Conservation (phyloP, 1,140 invertebrate genomes). For the Leptoteleia sp. region DNA sequence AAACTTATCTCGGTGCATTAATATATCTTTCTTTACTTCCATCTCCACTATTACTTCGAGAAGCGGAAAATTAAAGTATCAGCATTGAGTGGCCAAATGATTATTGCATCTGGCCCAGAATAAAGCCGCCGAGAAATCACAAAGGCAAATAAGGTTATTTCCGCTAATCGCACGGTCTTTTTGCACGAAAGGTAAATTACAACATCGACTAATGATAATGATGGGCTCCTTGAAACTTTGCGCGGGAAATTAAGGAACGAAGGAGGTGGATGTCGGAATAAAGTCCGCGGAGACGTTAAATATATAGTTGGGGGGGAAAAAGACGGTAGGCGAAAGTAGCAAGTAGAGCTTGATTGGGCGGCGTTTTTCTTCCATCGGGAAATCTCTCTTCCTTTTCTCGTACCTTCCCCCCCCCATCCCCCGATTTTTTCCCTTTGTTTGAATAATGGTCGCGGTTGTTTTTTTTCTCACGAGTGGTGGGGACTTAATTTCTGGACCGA, state of each 20-base stretch:
- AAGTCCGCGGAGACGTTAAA: slow-evolving; percentile 46
- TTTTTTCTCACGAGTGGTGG: slow-evolving; percentile 5
- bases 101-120: too few species aligned
- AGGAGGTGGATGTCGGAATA: slow-evolving; percentile 49
- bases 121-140: too few species aligned
- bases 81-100: too few species aligned
- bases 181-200: slow-evolving; percentile 57
- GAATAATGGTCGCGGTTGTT: slow-evolving; percentile 30
- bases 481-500: slow-evolving; percentile 38
- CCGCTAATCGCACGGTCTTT: too few species aligned
- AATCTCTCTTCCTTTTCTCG: slow-evolving; percentile 6
- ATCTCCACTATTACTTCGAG: too few species aligned
- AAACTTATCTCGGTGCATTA: too few species aligned
- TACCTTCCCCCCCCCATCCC: too few species aligned
- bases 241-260: slow-evolving; percentile 56
- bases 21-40: too few species aligned
- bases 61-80: too few species aligned
- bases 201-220: slow-evolving; percentile 62
- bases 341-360: slow-evolving; percentile 47
- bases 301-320: slow-evolving; percentile 34
- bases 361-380: slow-evolving; percentile 47
- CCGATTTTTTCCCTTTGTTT: slow-evolving; percentile 24
- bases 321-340: slow-evolving; percentile 43
- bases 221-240: slow-evolving; percentile 53
- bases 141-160: too few species aligned